Conservation (phyloP, 2,113 vertebrate genomes). For the Tachysurus fulvidraco region DNA sequence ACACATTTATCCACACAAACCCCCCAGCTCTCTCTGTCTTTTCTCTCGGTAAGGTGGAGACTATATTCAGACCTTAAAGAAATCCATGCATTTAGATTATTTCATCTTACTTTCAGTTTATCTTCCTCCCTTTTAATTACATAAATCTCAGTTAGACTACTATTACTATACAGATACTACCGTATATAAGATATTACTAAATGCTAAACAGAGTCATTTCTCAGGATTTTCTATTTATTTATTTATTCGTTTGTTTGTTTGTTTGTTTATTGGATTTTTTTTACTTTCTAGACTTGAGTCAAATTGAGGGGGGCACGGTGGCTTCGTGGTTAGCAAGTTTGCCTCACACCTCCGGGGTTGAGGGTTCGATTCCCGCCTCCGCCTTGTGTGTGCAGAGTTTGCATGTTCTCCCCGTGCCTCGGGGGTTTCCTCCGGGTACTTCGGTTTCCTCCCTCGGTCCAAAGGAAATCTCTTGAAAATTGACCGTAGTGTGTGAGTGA, state of each 20-base stretch:
- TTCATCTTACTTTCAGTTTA: background rate
- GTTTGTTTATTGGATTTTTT: too few relatives aligned
- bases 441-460: too few relatives aligned
- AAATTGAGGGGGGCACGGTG: too few relatives aligned
- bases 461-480: too few relatives aligned
- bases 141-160: background rate
- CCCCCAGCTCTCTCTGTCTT: background rate
- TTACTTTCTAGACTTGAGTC: background rate
- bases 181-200: background rate
- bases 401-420: too few relatives aligned
- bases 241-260: background rate
- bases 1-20: background rate
- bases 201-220: background rate
- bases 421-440: too few relatives aligned
- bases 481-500: too few relatives aligned
- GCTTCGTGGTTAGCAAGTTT: too few relatives aligned
- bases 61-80: background rate
- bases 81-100: background rate
- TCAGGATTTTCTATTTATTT: background rate
- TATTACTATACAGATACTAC: too few relatives aligned
- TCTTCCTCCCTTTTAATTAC: background rate
- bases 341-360: too few relatives aligned
- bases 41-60: background rate
- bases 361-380: too few relatives aligned
- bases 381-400: too few relatives aligned